Evolutionary conservation across 2,113 vertebrate species (phyloP), one percentile per base, ranked within the genome.

Genomic region (Corythoichthys intestinalis): DNA sequence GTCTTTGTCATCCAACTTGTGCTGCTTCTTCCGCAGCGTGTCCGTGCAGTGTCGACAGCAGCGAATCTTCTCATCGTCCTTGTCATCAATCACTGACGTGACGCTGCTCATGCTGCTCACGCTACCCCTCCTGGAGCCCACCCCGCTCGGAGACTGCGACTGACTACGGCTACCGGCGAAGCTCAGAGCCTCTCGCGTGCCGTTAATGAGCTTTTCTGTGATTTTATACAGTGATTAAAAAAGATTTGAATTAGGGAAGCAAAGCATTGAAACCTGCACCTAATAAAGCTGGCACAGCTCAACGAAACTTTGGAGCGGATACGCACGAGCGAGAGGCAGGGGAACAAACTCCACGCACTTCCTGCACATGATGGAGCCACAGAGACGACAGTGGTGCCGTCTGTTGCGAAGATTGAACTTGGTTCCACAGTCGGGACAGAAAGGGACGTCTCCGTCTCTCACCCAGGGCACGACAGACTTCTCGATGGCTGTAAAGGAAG

Each of bases 391-490:
- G 80, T 99, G 97, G 83, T 99, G 97, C 6, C 96, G 96, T 11
- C 97, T 84, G 88, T 96, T 97, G 2, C 95, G 92, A 37, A 99
- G 92, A 82, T 91, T 95, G 87, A 99, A 99, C 78, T 95, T 97
- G 80, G 70, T 95, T 58, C 97, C 97, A 11, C 97, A 99, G 83
- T 99, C 97, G 0, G 97, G 97, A 78, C 97, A 99, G 85, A 98
- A 98, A 0, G 97, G 97, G 72, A 99, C 97, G 17, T 99, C 96
- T 13, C 96, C 95, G 75, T 99, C 97, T 0, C 81, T 97, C 70
- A 99, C 97, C 97, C 97, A 99, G 10, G 96, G 92, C 80, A 99
- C 97, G 48, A 99, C 93, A 1, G 95, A 95, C 83, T 95, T 95
- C 84, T 99, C 97, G 68, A 97, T 92, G 34, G 94, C 97, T 99